A percentile compares a stretch with the other conserved stretches of the same genome.
Conservation (phyloP, 2,888 invertebrate genomes). For the Diarsia mendica region DNA sequence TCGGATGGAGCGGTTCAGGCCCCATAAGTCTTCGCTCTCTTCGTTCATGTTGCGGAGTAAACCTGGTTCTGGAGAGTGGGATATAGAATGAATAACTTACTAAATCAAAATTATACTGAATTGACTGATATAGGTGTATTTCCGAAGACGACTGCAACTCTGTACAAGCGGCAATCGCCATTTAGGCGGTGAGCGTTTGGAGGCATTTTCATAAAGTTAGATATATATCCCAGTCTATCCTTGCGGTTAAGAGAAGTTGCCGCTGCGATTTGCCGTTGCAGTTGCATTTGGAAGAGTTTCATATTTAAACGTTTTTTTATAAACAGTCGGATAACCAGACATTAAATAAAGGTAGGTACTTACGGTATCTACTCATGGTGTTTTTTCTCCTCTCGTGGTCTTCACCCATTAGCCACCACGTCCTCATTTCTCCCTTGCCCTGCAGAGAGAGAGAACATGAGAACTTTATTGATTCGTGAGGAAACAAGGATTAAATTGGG, state of each 20-base stretch:
- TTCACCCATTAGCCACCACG: constrained; percentile 93
- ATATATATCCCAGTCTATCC: too few species aligned
- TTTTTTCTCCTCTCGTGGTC: constrained; percentile 85
- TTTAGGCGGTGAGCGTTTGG: neutral
- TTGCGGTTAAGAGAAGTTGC: too few species aligned
- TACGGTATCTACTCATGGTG: constrained; percentile 79
- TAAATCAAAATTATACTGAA: neutral
- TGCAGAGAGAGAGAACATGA: constrained; percentile 67
- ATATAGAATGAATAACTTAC: neutral
- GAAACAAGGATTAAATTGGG: too few species aligned
- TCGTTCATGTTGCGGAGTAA: constrained; percentile 66
- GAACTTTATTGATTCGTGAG: too few species aligned
- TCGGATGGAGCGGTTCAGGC: constrained; percentile 77
- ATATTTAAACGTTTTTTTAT: neutral
- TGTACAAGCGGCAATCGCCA: neutral
- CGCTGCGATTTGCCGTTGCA: neutral
- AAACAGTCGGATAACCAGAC: neutral
- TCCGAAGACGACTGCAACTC: neutral
- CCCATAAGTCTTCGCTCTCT: constrained; percentile 76
- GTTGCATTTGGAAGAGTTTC: neutral
- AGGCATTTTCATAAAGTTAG: neutral
- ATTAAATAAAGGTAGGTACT: constrained; percentile 64
- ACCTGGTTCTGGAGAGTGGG: constrained; percentile 75
- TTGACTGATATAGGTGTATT: neutral
- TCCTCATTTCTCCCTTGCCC: constrained; percentile 94